Evolutionary conservation across 1,140 invertebrate genomes (phyloP), one percentile per base, ranked within the genome.

Genomic region (Colletes latitarsis): DNA sequence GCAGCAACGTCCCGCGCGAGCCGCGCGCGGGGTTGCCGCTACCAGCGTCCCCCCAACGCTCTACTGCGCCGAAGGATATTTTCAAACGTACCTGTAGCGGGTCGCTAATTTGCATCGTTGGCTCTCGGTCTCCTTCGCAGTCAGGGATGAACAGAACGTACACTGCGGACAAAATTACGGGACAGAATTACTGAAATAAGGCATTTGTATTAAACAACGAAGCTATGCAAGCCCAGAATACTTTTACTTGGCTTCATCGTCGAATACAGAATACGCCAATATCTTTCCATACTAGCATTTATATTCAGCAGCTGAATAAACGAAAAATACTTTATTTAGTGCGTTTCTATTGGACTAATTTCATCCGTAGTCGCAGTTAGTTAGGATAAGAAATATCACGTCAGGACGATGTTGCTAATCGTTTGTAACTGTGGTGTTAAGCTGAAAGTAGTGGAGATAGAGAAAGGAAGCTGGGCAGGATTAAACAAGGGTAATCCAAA

Each of bases 1-100:
- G 71, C 53, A 67, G 63, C 49, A 68, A 76, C 52, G 39, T 74
- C 30, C 52, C 72, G 58, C 19, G 41, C 55, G 41, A 73, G 58
- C 30, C 52, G 17, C 55, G 46, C 57, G 77, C 77, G 77, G 77
- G 77, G 77, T 79, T 79, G 75, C 75, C 75, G 77, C 49, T 79
- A 73, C 77, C 69, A 79, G 19, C 69, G 19, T 73, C 77, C 60
- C 82, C 83, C 83, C 70, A 72, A 67, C 76, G 82, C 74, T 68
- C 41, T 69, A 19, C 43, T 15, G 43, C 46, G 30, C 19, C 57
- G 19, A 78, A 71, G 68, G 69, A 78, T 78, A 78, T 71, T 78
- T 78, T 78, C 68, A 43, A 72, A 72, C 76, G 63, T 39, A 68
- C 39, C 62, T 68, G 60, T 14, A 58, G 41, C 10, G n/a, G 10